phyloP scores from a whole-genome alignment of 1,140 invertebrate species.

The Penaeus chinensis region DNA sequence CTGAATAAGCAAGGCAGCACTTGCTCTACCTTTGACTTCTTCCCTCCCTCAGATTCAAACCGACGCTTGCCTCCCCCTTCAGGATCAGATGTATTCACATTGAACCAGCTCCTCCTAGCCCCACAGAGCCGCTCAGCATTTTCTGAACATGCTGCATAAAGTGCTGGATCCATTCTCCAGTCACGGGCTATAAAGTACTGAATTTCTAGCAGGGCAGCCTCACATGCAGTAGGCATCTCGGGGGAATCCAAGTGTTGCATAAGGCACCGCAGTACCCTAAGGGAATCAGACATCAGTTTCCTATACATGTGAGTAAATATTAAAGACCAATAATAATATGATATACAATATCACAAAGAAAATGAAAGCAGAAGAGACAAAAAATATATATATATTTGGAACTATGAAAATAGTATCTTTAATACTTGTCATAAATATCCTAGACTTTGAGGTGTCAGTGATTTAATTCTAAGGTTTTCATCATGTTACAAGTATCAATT shows the following conservation, averaged over 20 bases:
- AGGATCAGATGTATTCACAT: slow-evolving; percentile 75
- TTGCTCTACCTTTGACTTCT: slow-evolving; percentile 66
- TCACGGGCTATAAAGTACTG: slow-evolving; percentile 97
- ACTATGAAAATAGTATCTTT: too few species aligned
- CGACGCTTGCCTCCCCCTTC: slow-evolving; percentile 74
- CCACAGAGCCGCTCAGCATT: slow-evolving; percentile 88
- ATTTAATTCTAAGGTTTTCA: too few species aligned
- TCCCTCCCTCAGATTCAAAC: too few species aligned
- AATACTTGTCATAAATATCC: too few species aligned
- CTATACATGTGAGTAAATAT: slow-evolving; percentile 63
- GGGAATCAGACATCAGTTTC: slow-evolving; percentile 59
- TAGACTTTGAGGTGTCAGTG: too few species aligned
- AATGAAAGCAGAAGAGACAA: neutral
- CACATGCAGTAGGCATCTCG: slow-evolving; percentile 89
- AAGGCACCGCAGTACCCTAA: slow-evolving; percentile 89
- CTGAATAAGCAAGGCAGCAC: slow-evolving; percentile 93
- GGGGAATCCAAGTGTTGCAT: slow-evolving; percentile 90
- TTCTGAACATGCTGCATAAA: slow-evolving; percentile 87
- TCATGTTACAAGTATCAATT: too few species aligned
- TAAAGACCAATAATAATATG: neutral
- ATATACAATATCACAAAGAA: neutral
- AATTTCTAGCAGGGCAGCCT: slow-evolving; percentile 91
- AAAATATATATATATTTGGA: too few species aligned
- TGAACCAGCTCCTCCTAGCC: slow-evolving; percentile 82
- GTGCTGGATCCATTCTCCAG: slow-evolving; percentile 90